These are phyloP conservation scores for Acrossocheilus wenchowensis DNA, from an alignment of 2,797 vertebrate genomes.

Conservation along the genomic window DNA sequence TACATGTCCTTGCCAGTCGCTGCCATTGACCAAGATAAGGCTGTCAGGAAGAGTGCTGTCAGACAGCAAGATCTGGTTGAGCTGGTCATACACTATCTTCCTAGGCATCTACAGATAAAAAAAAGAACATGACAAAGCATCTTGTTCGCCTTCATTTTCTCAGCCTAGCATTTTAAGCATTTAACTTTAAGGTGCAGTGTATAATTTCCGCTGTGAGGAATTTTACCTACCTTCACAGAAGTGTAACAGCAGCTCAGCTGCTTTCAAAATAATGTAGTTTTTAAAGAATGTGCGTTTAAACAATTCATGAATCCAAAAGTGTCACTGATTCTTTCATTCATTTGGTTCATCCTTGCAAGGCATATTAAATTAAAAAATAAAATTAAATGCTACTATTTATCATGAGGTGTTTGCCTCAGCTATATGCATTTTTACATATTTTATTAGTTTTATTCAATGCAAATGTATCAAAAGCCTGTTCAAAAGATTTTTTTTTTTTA, in stretches of 20 bases:
- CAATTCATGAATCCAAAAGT: background rate
- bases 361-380: no score
- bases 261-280: background rate
- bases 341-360: background rate
- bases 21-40: slow-evolving; percentile 81
- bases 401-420: background rate
- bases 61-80: slow-evolving; percentile 86
- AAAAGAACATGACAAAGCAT: background rate
- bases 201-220: background rate
- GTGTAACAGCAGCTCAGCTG: background rate
- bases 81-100: slow-evolving; percentile 85
- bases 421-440: background rate
- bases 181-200: background rate
- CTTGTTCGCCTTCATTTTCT: slow-evolving; percentile 1
- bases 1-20: slow-evolving; percentile 89
- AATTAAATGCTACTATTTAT: background rate
- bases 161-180: background rate
- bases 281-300: background rate
- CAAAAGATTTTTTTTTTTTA: background rate
- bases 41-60: slow-evolving; percentile 84
- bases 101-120: slow-evolving; percentile 76
- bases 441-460: background rate
- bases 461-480: background rate
- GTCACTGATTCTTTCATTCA: background rate
- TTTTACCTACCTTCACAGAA: background rate